Percentiles rank a stretch among this genome's conserved stretches.
These are phyloP conservation scores for Chrysodeixis includens DNA, from an alignment of 2,888 invertebrate genomes.

Conservation along the genomic window DNA sequence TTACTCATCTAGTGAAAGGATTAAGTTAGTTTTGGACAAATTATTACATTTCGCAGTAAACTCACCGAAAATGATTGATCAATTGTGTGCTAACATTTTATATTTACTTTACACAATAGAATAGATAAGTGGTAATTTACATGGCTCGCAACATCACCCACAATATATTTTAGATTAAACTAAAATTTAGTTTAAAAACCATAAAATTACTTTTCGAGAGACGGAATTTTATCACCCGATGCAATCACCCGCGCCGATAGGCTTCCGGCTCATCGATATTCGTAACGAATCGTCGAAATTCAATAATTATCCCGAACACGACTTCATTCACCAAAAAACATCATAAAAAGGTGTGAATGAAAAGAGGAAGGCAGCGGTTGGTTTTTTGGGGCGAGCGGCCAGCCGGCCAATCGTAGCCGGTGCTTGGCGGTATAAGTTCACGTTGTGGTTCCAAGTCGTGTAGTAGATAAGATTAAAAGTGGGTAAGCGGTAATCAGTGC, in stretches of 20 bases:
- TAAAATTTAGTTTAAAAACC: constrained; percentile 83
- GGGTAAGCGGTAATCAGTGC: constrained; percentile 85
- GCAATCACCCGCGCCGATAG: constrained; percentile 84
- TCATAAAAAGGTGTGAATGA: constrained; percentile 88
- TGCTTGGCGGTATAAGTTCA: constrained; percentile 67
- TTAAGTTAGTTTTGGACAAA: constrained; percentile 63
- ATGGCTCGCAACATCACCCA: constrained; percentile 37
- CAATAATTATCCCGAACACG: constrained; percentile 89
- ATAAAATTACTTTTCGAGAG: constrained; percentile 87
- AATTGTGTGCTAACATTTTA: not conserved
- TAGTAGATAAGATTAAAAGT: constrained; percentile 87
- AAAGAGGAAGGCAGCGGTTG: constrained; percentile 82
- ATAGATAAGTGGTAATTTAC: constrained; percentile 22
- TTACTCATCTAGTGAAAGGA: constrained; percentile 63
- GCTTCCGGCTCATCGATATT: constrained; percentile 89
- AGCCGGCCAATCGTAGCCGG: constrained; percentile 64
- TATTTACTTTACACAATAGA: constrained; percentile 3
- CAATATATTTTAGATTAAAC: constrained; percentile 66
- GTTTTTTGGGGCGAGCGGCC: constrained; percentile 77
- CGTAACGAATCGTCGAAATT: constrained; percentile 89
- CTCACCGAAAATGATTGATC: not conserved
- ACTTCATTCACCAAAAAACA: constrained; percentile 88
- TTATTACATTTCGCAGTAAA: constrained; percentile 21
- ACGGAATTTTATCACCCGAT: constrained; percentile 83
- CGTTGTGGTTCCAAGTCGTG: constrained; percentile 74